phyloP scores from a whole-genome alignment of 2,797 vertebrate genomes.

The Lagodon rhomboides region DNA sequence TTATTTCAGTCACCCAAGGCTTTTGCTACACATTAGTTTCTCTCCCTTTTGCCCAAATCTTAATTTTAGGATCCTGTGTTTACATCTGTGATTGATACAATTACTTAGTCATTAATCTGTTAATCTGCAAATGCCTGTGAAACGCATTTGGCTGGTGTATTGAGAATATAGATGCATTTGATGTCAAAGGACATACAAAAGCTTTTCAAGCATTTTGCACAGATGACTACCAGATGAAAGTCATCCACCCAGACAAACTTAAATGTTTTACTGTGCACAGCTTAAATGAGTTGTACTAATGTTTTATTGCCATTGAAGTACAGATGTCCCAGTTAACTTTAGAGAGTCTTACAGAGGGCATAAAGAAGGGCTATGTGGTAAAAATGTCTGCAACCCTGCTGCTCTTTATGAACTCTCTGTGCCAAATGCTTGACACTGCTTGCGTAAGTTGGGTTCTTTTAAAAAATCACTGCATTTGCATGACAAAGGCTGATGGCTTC shows the following conservation, averaged over 20 bases:
- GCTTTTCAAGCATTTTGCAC: not conserved
- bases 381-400: constrained; percentile 63
- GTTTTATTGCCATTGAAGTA: constrained; percentile 40
- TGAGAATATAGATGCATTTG: constrained; percentile 2
- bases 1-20: not conserved
- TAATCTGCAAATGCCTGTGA: not conserved
- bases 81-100: not conserved
- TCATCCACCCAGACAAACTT: not conserved
- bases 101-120: constrained; percentile 5
- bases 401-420: constrained; percentile 77
- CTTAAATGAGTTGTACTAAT: constrained; percentile 24
- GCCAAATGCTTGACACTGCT: constrained; percentile 82
- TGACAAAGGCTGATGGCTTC: constrained; percentile 82
- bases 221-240: constrained; percentile 14
- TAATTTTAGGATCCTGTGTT: not conserved
- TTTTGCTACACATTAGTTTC: not conserved
- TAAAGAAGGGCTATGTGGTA: constrained; percentile 63
- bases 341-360: constrained; percentile 43
- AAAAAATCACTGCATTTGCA: constrained; percentile 84
- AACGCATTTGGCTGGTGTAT: not conserved
- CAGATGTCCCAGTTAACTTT: constrained; percentile 50
- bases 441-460: constrained; percentile 82
- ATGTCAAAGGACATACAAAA: constrained; percentile 12
- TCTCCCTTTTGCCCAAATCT: not conserved
- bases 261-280: constrained; percentile 11